Base-by-base conservation (phyloP, 2,797 vertebrate genomes). In the Menidia menidia region DNA sequence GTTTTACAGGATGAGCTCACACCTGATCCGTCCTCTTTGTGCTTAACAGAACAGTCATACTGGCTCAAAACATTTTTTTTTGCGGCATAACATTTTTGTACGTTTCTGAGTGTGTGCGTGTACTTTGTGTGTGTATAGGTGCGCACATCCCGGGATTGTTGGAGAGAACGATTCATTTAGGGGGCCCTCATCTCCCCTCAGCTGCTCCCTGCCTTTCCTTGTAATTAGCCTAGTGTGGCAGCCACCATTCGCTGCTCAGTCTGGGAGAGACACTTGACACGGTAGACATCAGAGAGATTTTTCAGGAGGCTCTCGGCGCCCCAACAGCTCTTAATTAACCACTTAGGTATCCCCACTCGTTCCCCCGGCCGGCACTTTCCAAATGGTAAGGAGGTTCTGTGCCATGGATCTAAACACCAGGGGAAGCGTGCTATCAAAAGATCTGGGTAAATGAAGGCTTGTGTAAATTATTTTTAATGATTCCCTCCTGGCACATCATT, bases 401-500 rank as follows among this genome's bases (percentile, higher is more conserved):
- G 90, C 95, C 87, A 93, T 73, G 93, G 95, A 95, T 97, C 96
- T 97, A 96, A 97, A 96, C 96, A 97, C 97, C 91, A 91, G 96
- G 93, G 97, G 96, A 97, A 96, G 96, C 95, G 82, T 78, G 92
- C 96, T 98, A 98, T 99, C 98, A 99, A 98, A 99, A 97, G 97
- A 97, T 97, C 96, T 96, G 96, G 97, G 88, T 98, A 98, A 99
- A 98, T 97, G 97, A 98, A 99, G 97, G 97, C 97, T 97, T 98
- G 97, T 98, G 98, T 98, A 99, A 98, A 99, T 99, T 98, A 99
- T 98, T 99, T 99, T 99, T 99, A 99, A 99, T 99, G 97, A 98
- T 97, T 98, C 98, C 97, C 98, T 98, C 97, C 97, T 98, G 98
- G 97, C 97, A 95, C 97, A 96, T 98, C 97, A 97, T 99, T 99